Evolutionary conservation across 2,113 vertebrate genomes (phyloP), one percentile per base, ranked within the genome.

Genomic region (Holacanthus passer): DNA sequence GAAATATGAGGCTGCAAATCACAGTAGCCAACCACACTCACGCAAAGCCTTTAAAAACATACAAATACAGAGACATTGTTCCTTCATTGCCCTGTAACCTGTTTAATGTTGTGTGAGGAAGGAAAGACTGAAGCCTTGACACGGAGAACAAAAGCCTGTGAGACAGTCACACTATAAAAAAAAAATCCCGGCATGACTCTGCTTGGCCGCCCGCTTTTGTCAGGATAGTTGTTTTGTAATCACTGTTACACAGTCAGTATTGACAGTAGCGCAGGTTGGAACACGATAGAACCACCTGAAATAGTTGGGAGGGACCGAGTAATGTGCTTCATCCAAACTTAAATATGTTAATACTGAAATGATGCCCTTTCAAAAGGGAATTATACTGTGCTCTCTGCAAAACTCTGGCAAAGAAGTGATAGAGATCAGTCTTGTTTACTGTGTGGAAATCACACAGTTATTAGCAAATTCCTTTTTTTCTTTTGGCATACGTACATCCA

Each of bases 181-280:
- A 81, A 73, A 84, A 76, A 81, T 81, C 68, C 73, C 84, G 78
- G 77, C 80, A 74, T 74, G 83, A 82, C 80, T 85, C 55, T 68
- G 73, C 85, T 67, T 31, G 73, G 32, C 68, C 80, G 35, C 53
- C 70, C 71, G 75, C 80, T 85, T 87, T 88, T 81, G 48, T 86
- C 35, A n/a, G 41, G 67, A 48, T 47, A 4, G 31, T 22, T 0
- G 37, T 48, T 73, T 71, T 73, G 63, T 39, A 63, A 83, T 71
- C 35, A 27, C 62, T 60, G 66, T 62, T 65, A 47, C 80, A 65
- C 66, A 77, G 74, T 27, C 50, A 58, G 56, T 82, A 77, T 71
- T 85, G 52, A 88, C 82, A 71, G 50, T 56, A 69, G 17, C 41
- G 27, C 90, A 89, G 62, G 87, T 78, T 81, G 35, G 53, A 75